phyloP scores from a whole-genome alignment of 2,113 vertebrate genomes.

The Plecotus auritus region DNA sequence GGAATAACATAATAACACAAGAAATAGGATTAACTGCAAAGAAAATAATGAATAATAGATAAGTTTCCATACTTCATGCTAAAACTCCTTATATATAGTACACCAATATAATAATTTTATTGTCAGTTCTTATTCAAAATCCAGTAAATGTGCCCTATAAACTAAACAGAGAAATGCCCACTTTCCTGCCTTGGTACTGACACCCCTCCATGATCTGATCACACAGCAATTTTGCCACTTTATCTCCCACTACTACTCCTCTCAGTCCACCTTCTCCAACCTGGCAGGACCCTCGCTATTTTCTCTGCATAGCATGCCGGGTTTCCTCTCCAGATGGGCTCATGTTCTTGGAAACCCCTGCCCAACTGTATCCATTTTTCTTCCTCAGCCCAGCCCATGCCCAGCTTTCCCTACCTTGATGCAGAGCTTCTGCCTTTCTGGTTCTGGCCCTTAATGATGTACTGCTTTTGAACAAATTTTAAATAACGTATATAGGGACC shows the following conservation, averaged over 20 bases:
- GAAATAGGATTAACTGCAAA: slow-evolving; percentile 19
- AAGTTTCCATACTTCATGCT: not conserved
- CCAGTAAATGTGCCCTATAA: not conserved
- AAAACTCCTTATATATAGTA: not conserved
- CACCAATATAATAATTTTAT: not conserved
- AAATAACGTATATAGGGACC: not conserved
- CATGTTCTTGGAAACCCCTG: not conserved
- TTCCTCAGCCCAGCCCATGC: not conserved
- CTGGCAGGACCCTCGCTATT: not conserved
- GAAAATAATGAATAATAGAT: slow-evolving; percentile 8
- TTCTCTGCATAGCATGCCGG: not conserved
- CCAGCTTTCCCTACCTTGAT: not conserved
- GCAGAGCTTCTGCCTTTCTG: not conserved
- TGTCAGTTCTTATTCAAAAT: not conserved
- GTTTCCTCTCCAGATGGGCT: not conserved
- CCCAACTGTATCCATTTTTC: not conserved
- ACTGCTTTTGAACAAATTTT: not conserved
- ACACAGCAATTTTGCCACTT: not conserved
- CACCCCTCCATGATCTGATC: not conserved
- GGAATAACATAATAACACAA: not conserved
- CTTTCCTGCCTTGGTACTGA: not conserved
- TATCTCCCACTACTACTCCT: not conserved
- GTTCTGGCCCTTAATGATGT: not conserved
- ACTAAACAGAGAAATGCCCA: not conserved
- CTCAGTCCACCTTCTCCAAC: not conserved